Evolutionary conservation across 1,140 invertebrate species (phyloP).

Genomic region (Lucilia sericata): DNA sequence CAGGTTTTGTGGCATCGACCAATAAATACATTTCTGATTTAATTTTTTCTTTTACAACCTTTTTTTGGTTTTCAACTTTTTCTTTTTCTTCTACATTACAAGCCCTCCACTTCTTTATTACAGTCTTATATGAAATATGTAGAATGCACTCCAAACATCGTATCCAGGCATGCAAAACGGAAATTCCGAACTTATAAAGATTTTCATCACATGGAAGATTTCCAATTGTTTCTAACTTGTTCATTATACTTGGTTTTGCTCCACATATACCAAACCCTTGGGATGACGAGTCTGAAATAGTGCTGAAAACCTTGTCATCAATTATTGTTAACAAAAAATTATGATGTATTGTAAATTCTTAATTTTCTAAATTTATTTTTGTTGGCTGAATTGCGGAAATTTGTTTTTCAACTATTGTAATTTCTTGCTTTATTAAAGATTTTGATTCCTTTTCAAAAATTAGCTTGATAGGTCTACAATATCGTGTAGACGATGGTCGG

Average conservation of each 20-base stretch:
- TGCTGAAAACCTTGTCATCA: conserved; percentile 30
- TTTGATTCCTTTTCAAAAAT: conserved; percentile 25
- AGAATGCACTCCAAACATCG: conserved; percentile 28
- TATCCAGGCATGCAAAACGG: conserved; percentile 23
- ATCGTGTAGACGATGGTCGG: conserved; percentile 25
- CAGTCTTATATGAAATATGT: conserved; percentile 25
- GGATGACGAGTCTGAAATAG: conserved; percentile 36
- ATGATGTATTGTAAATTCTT: not conserved
- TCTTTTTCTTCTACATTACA: not conserved
- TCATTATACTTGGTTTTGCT: conserved; percentile 27
- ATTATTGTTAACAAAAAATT: conserved; percentile 32
- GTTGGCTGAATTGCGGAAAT: not conserved
- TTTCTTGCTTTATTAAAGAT: conserved; percentile 36
- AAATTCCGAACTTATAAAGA: conserved; percentile 24
- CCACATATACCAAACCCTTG: conserved; percentile 32
- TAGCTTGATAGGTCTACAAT: conserved; percentile 23
- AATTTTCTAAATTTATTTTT: conserved; percentile 2
- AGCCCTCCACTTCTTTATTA: not conserved
- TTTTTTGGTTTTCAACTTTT: conserved; percentile 25
- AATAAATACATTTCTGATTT: conserved; percentile 50
- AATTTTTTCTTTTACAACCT: conserved; percentile 30
- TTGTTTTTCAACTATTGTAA: not conserved
- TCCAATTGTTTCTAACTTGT: not conserved
- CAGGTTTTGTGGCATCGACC: conserved; percentile 61
- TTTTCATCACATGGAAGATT: not conserved